Conservation (phyloP, 1,140 invertebrate genomes). For the Eurosta solidaginis region DNA sequence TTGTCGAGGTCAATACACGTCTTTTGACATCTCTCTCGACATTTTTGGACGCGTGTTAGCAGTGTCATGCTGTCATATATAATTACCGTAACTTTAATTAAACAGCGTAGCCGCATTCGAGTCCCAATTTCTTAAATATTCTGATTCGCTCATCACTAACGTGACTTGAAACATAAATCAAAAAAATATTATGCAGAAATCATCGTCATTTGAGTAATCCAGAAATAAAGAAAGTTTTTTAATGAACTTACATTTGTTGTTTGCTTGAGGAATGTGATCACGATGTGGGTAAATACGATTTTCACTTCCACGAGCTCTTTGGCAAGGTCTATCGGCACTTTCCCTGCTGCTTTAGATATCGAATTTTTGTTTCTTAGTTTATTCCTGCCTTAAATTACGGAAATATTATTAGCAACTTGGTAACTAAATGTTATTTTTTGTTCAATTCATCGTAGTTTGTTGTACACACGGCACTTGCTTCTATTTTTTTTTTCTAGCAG, state of each 20-base stretch:
- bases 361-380: background rate
- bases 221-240: background rate
- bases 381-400: background rate
- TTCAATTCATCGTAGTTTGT: background rate
- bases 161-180: no score
- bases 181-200: no score
- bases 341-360: background rate
- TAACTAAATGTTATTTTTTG: background rate
- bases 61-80: no score
- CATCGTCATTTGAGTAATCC: no score
- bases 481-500: background rate
- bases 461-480: background rate
- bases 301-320: background rate
- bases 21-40: no score
- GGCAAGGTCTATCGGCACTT: background rate
- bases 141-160: no score
- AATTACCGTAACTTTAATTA: no score
- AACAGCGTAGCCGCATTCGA: no score
- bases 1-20: no score
- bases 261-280: background rate
- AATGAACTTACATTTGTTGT: conserved; percentile 1
- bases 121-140: no score
- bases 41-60: no score
- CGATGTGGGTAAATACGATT: background rate
- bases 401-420: no score